Conservation (phyloP, 1,140 invertebrate species). For the Anastrepha ludens region DNA sequence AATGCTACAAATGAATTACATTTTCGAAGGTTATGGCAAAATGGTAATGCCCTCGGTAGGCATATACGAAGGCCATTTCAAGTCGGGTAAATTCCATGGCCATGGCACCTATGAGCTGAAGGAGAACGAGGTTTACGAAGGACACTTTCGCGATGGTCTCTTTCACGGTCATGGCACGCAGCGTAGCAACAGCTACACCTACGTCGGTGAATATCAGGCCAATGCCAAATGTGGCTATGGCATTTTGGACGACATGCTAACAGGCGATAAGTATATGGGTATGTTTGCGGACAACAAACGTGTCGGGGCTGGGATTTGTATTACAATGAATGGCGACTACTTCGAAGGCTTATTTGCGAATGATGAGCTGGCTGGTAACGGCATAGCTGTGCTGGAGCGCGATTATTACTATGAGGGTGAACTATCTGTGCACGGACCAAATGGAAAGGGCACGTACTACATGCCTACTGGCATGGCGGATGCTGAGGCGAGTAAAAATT, state of each 20-base stretch:
- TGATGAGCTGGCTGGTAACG: slow-evolving; percentile 86
- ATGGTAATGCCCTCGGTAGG: slow-evolving; percentile 75
- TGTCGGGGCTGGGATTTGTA: slow-evolving; percentile 87
- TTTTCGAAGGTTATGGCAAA: slow-evolving; percentile 66
- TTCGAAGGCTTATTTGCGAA: slow-evolving; percentile 90
- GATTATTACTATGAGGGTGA: slow-evolving; percentile 92
- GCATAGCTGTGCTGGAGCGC: slow-evolving; percentile 91
- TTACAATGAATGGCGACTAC: slow-evolving; percentile 92
- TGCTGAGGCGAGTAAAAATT: background rate
- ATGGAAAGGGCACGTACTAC: slow-evolving; percentile 88
- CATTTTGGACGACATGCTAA: slow-evolving; percentile 89
- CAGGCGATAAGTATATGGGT: slow-evolving; percentile 92
- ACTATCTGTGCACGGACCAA: slow-evolving; percentile 78
- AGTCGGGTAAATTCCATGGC: slow-evolving; percentile 88
- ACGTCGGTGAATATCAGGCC: slow-evolving; percentile 88
- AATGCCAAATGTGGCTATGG: slow-evolving; percentile 89
- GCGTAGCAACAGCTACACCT: slow-evolving; percentile 87
- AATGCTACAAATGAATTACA: background rate
- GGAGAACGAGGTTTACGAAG: slow-evolving; percentile 86
- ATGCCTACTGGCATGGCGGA: slow-evolving; percentile 76
- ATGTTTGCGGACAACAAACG: slow-evolving; percentile 89
- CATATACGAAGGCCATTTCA: slow-evolving; percentile 89
- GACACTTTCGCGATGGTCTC: slow-evolving; percentile 88
- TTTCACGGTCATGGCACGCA: slow-evolving; percentile 89
- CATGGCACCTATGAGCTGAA: slow-evolving; percentile 81